Percentiles rank a stretch among this genome's conserved stretches.
Conservation (phyloP, 2,113 vertebrate species). For the Myotis lucifugus region DNA sequence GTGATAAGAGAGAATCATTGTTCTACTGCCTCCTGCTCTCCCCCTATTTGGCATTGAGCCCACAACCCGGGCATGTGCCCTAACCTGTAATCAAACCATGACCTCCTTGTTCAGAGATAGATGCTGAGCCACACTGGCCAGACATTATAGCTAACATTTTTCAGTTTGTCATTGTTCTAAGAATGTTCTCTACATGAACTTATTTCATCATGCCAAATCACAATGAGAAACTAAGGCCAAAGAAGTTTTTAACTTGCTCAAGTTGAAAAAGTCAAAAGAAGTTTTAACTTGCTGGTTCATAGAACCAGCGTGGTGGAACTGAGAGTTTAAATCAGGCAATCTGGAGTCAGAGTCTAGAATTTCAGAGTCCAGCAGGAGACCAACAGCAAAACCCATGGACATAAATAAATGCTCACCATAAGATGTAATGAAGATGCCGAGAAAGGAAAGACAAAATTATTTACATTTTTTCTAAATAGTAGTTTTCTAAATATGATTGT, state of each 20-base stretch:
- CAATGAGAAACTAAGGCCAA: background rate
- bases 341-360: background rate
- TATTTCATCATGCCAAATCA: background rate
- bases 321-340: background rate
- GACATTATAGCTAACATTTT: background rate
- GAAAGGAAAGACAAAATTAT: background rate
- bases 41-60: no score
- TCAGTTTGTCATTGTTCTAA: background rate
- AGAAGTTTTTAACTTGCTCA: background rate
- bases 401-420: background rate
- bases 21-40: no score
- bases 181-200: background rate
- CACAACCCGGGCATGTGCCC: no score
- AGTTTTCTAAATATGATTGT: background rate
- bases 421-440: background rate
- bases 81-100: no score
- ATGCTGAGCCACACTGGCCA: no score
- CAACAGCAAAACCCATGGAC: background rate
- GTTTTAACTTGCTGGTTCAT: background rate
- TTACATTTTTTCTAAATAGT: background rate
- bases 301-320: background rate
- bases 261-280: background rate
- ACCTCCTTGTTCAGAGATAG: no score
- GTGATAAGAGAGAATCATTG: no score
- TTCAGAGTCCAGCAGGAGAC: background rate